Evolutionary conservation across 2,888 invertebrate species (phyloP), one percentile per base, ranked within the genome.

Genomic region (Troides aeacus): DNA sequence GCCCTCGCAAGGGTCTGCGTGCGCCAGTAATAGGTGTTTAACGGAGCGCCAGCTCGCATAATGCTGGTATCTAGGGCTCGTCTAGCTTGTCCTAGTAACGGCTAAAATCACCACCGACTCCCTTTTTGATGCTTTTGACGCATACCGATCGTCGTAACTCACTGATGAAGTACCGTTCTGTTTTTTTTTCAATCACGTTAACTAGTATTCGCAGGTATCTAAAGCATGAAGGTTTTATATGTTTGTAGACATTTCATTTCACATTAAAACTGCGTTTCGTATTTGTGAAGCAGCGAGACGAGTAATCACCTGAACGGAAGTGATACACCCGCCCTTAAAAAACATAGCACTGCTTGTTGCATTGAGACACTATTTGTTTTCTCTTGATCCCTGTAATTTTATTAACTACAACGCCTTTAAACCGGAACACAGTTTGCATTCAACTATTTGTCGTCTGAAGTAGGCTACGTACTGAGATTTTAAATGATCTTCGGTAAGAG

Each of bases 21-120:
- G 82, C 76, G 77, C 75, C 74, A 74, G 79, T 85, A 84, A 85
- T 84, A 83, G 84, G 78, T 81, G 85, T 85, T 85, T 84, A 85
- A 84, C 80, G 76, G 71, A 72, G 79, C 78, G 78, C 79, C 72
- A 62, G 75, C 75, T 77, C 77, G 83, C 84, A 84, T 85, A 84
- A 84, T 85, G 84, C 77, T 76, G 70, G 72, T 74, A 78, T 77
- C 77, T 76, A 60, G 75, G 74, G 64, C 70, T 70, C 66, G 23
- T 69, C 60, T 67, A 56, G 66, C 36, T 59, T 75, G 76, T 75
- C 77, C 77, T 72, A 76, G 72, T 70, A 67, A 70, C 70, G 64
- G 56, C 73, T 74, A 74, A 65, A 71, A 64, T 56, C 60, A 59
- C 39, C 53, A 24, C 23, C 66, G 53, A 50, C 39, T 62, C 39